Evolutionary conservation across 2,888 invertebrate species (phyloP).

Genomic region (Drosophila putrida): DNA sequence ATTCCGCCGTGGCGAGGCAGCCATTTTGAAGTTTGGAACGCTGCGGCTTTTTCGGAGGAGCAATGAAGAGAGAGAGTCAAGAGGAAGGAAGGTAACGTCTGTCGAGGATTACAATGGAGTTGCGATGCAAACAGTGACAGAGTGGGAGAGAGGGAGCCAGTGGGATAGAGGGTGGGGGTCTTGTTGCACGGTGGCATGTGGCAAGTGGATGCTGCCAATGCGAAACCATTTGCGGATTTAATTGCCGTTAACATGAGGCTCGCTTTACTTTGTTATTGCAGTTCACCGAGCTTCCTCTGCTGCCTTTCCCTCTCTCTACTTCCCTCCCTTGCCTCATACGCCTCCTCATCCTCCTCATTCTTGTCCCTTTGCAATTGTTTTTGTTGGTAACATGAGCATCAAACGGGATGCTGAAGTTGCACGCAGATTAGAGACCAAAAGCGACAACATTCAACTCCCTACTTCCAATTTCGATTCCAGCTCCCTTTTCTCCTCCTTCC

Average conservation of each 20-base stretch:
- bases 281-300: slow-evolving; percentile 2
- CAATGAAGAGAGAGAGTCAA: too few species aligned
- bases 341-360: not conserved
- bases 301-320: not conserved
- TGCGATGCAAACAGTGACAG: slow-evolving; percentile 47
- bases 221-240: slow-evolving; percentile 79
- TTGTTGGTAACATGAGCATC: slow-evolving; percentile 54
- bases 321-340: not conserved
- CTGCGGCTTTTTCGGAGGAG: slow-evolving; percentile 55
- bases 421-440: slow-evolving; percentile 67
- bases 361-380: slow-evolving; percentile 10
- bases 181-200: not conserved
- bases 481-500: not conserved
- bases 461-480: too few species aligned
- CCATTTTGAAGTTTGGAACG: slow-evolving; percentile 73
- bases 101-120: slow-evolving; percentile 75
- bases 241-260: slow-evolving; percentile 79
- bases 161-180: not conserved
- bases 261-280: slow-evolving; percentile 57
- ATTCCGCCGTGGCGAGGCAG: slow-evolving; percentile 39
- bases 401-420: slow-evolving; percentile 39
- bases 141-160: too few species aligned
- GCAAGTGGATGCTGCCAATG: slow-evolving; percentile 55
- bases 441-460: slow-evolving; percentile 45
- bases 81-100: slow-evolving; percentile 24